Evolutionary conservation across 1,140 invertebrate genomes (phyloP).

Genomic region (Xylocopa sonorina): DNA sequence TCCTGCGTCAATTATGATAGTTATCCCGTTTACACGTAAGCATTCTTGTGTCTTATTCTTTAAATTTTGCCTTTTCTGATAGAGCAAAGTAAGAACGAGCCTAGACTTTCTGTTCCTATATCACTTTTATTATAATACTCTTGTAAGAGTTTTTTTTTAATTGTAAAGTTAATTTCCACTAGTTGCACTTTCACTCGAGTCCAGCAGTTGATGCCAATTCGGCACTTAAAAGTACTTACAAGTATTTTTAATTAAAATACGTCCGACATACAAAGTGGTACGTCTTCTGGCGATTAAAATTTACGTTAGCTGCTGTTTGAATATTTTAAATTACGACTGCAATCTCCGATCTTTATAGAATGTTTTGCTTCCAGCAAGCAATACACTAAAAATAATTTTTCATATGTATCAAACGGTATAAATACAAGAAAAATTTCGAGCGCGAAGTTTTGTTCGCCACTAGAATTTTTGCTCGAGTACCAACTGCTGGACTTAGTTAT

Average conservation of each 20-base stretch:
- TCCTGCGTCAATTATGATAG: neutral
- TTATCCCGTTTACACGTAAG: neutral
- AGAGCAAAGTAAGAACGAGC: neutral
- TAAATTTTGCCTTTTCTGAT: neutral
- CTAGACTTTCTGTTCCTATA: constrained; percentile 16
- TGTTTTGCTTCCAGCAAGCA: too few relatives aligned
- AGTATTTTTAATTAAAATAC: too few relatives aligned
- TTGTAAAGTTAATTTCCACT: neutral
- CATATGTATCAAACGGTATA: neutral
- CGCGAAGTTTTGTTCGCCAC: neutral
- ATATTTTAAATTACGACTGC: neutral
- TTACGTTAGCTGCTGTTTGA: neutral
- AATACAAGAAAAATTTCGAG: neutral
- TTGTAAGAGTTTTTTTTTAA: constrained; percentile 15
- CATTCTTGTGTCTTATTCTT: neutral
- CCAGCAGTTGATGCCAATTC: neutral
- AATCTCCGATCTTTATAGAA: too few relatives aligned
- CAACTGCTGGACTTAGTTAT: neutral
- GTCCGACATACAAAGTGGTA: neutral
- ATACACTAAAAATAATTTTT: too few relatives aligned
- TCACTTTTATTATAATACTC: neutral
- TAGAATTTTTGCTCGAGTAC: neutral
- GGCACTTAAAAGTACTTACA: too few relatives aligned
- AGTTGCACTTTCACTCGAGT: neutral
- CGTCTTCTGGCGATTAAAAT: neutral